Evolutionary conservation across 2,888 invertebrate species (phyloP), one percentile per base, ranked within the genome.

Genomic region (Mythimna loreyi): DNA sequence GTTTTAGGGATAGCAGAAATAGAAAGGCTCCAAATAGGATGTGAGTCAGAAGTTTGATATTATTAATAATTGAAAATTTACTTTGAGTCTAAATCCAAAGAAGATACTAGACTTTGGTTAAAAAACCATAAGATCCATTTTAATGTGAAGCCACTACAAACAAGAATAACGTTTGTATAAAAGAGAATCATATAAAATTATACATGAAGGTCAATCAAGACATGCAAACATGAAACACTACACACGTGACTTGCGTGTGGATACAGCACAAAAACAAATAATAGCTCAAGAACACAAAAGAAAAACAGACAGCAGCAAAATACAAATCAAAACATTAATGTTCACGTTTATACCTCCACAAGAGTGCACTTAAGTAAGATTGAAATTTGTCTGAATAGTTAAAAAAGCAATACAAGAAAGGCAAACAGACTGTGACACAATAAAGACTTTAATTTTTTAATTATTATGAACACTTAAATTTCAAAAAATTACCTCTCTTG

Each of bases 401-500:
- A 40, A 19, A 28, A 67, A 40, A 25, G 3, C 11, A 9, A 23
- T 19, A 36, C 49, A 40, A 40, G 1, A 25, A 53, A 28, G 45
- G 19, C 23, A 58, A 43, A 50, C 23, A 16, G 2, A 28, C 19
- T 40, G 40, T 40, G 21, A 28, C n/a, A 56, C 19, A 19, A 30
- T 28, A 45, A 45, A 2, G n/a, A 53, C 19, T 52, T 9, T 19
- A n/a, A 16, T 16, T 19, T 23, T 62, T 40, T 28, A 25, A 16
- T 25, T 0, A 21, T 7, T 61, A 28, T 16, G 61, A 49, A 57
- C 25, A 25, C 43, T 23, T 28, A 45, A 23, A 11, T 47, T 47
- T 36, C 28, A 23, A 23, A 55, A n/a, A 16, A 50, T 5, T 90
- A 94, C 94, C 92, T 94, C 89, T 81, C 87, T 81, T 6, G 89